Evolutionary conservation across 1,140 invertebrate species (phyloP).

Genomic region (Solenopsis invicta): DNA sequence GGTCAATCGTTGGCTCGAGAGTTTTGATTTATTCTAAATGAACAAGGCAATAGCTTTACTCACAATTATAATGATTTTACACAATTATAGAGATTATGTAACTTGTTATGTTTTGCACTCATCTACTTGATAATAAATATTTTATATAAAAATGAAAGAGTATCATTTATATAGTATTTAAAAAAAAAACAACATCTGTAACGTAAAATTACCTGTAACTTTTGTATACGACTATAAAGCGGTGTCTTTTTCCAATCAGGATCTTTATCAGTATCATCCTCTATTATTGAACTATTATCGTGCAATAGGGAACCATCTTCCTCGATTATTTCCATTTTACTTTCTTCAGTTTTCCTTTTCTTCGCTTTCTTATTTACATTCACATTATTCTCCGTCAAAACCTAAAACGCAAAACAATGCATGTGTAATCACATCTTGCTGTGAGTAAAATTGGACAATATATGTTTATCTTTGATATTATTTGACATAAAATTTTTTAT

Average conservation of each 20-base stretch:
- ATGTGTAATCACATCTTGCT: background rate
- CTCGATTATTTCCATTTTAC: background rate
- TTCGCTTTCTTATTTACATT: constrained; percentile 26
- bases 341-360: background rate
- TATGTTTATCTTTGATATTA: constrained; percentile 4
- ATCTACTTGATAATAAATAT: background rate
- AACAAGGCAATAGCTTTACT: background rate
- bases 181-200: background rate
- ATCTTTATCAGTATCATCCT: constrained; percentile 88
- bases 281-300: constrained; percentile 77
- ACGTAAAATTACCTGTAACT: constrained; percentile 35
- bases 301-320: constrained; percentile 50
- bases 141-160: background rate
- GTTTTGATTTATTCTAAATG: constrained; percentile 76
- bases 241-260: constrained; percentile 91
- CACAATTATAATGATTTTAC: background rate
- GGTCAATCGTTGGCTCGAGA: constrained; percentile 56
- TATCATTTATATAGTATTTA: background rate
- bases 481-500: constrained; percentile 65
- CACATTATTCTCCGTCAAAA: constrained; percentile 60
- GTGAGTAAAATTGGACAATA: background rate
- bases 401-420: constrained; percentile 39
- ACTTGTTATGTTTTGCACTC: background rate
- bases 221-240: constrained; percentile 83
- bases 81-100: background rate